phyloP scores from a whole-genome alignment of 2,113 vertebrate species.

The Alouatta palliata region DNA sequence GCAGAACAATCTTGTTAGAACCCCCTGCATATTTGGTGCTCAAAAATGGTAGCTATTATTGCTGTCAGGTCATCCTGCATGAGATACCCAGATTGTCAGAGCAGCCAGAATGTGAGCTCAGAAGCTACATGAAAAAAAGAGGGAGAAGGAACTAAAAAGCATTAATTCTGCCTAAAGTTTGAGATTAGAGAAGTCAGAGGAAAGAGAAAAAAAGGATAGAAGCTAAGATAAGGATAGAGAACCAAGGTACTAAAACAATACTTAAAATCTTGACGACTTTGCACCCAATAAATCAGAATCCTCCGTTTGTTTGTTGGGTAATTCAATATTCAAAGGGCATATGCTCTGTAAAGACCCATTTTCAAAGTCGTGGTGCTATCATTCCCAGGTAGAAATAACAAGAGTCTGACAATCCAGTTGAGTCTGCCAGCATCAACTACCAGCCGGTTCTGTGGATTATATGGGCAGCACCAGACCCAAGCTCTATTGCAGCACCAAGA shows the following conservation, averaged over 20 bases:
- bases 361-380: neutral
- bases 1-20: neutral
- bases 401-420: neutral
- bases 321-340: neutral
- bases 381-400: neutral
- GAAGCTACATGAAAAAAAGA: neutral
- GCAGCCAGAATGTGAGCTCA: neutral
- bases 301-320: neutral
- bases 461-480: neutral
- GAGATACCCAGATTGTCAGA: neutral
- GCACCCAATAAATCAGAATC: neutral
- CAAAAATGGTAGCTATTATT: neutral
- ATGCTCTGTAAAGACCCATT: neutral
- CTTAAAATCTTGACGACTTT: neutral
- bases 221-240: neutral
- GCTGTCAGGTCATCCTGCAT: neutral
- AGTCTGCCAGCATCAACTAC: too few species aligned
- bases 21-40: neutral
- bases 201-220: neutral
- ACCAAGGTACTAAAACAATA: neutral
- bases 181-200: neutral
- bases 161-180: neutral
- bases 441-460: neutral
- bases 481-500: neutral
- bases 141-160: neutral